Evolutionary conservation across 2,113 vertebrate species (phyloP).

Genomic region (Thymallus thymallus): DNA sequence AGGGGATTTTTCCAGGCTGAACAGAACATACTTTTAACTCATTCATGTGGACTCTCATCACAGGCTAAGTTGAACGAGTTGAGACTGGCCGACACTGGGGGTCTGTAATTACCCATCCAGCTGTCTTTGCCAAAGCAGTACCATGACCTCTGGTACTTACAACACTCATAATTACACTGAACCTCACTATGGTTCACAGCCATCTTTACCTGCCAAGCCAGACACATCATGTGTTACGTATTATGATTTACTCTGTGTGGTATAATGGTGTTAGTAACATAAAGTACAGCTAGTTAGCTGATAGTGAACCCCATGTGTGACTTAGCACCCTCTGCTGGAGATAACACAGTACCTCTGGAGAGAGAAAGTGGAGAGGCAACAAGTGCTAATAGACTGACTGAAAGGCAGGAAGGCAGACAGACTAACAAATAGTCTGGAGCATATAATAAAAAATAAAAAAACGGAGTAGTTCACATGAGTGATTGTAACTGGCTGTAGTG

Average conservation of each 20-base stretch:
- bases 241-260: no score
- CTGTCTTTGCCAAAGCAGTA: constrained; percentile 50
- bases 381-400: not conserved
- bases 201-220: no score
- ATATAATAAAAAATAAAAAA: not conserved
- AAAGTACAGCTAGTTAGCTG: not conserved
- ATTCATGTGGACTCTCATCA: constrained; percentile 12
- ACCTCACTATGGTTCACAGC: constrained; percentile 1
- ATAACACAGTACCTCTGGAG: not conserved
- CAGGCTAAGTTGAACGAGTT: constrained; percentile 32
- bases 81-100: constrained; percentile 38
- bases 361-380: not conserved
- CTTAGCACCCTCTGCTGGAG: constrained; percentile 53
- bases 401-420: not conserved
- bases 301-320: not conserved
- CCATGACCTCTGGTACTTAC: constrained; percentile 48
- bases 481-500: not conserved
- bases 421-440: not conserved
- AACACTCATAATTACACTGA: constrained; percentile 48
- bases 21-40: constrained; percentile 5
- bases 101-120: constrained; percentile 55
- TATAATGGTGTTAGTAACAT: not conserved
- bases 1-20: constrained; percentile 7
- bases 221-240: not conserved
- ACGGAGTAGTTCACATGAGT: not conserved